Conservation (phyloP, 2,888 invertebrate species). For the Cephus runcator region DNA sequence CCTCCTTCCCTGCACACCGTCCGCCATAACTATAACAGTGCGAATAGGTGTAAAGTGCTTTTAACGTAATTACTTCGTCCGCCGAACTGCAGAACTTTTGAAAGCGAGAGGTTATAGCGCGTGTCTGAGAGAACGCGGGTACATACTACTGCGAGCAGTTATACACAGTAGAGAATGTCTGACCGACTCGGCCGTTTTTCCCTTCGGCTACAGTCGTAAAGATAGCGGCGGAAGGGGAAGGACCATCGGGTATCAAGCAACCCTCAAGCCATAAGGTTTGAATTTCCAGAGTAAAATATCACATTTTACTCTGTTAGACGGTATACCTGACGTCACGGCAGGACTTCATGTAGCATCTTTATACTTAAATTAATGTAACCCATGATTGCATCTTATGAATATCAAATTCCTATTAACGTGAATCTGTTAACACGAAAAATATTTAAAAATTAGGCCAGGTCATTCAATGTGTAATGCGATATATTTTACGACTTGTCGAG, state of each 20-base stretch:
- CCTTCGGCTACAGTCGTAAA: neutral
- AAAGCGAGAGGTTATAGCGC: conserved; percentile 36
- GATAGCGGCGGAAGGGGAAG: neutral
- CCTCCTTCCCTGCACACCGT: neutral
- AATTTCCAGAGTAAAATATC: no score
- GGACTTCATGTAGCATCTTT: neutral
- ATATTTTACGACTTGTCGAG: neutral
- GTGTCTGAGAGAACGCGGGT: neutral
- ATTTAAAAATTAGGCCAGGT: neutral
- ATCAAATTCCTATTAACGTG: neutral
- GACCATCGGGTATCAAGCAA: neutral
- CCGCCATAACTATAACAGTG: conserved; percentile 13
- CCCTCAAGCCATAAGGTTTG: neutral
- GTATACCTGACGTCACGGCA: neutral
- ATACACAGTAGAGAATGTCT: neutral
- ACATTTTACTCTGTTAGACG: no score
- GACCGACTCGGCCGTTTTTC: neutral
- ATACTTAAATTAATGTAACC: neutral
- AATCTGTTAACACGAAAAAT: neutral
- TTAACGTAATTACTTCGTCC: conserved; percentile 52
- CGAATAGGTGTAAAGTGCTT: conserved; percentile 51
- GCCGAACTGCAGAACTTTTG: conserved; percentile 41
- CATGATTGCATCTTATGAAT: no score
- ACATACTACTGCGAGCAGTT: neutral
- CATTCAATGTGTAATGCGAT: neutral